Conservation (phyloP, 2,888 invertebrate species). For the Lasioglossum calceatum region DNA sequence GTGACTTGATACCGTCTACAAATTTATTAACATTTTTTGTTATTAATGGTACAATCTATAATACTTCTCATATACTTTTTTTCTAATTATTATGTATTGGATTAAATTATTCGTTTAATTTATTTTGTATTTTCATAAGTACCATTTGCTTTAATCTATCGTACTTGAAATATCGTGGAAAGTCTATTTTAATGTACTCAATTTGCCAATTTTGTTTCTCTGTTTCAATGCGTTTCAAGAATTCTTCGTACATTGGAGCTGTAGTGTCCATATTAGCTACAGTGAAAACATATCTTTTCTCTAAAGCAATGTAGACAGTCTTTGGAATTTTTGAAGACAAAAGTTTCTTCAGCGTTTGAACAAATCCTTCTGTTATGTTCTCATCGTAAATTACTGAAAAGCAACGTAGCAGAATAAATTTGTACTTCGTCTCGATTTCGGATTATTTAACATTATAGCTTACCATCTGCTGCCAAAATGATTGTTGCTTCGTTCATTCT, state of each 20-base stretch:
- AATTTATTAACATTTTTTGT: slow-evolving; percentile 19
- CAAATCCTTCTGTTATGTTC: slow-evolving; percentile 91
- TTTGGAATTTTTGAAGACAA: slow-evolving; percentile 87
- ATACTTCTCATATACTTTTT: slow-evolving; percentile 13
- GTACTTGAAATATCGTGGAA: slow-evolving; percentile 93
- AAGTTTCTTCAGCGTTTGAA: slow-evolving; percentile 89
- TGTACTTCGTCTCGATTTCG: background rate
- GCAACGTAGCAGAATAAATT: slow-evolving; percentile 75
- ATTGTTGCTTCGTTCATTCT: slow-evolving; percentile 87
- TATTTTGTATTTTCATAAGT: slow-evolving; percentile 88
- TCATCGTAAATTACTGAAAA: slow-evolving; percentile 94
- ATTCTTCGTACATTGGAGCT: slow-evolving; percentile 96
- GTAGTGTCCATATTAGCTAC: slow-evolving; percentile 91
- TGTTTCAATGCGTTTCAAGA: slow-evolving; percentile 87
- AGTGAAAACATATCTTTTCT: slow-evolving; percentile 95
- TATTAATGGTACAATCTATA: slow-evolving; percentile 13
- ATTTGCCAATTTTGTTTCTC: slow-evolving; percentile 86
- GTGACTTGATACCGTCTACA: slow-evolving; percentile 24
- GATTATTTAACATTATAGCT: slow-evolving; percentile 66
- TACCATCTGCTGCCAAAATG: slow-evolving; percentile 94
- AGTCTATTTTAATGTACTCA: slow-evolving; percentile 88
- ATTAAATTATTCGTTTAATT: slow-evolving; percentile 22
- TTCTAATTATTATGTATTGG: slow-evolving; percentile 22
- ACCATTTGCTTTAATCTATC: slow-evolving; percentile 92
- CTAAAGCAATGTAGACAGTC: slow-evolving; percentile 90